Evolutionary conservation across 2,888 invertebrate genomes (phyloP), one percentile per base, ranked within the genome.

Genomic region (Macroteleia sp.): DNA sequence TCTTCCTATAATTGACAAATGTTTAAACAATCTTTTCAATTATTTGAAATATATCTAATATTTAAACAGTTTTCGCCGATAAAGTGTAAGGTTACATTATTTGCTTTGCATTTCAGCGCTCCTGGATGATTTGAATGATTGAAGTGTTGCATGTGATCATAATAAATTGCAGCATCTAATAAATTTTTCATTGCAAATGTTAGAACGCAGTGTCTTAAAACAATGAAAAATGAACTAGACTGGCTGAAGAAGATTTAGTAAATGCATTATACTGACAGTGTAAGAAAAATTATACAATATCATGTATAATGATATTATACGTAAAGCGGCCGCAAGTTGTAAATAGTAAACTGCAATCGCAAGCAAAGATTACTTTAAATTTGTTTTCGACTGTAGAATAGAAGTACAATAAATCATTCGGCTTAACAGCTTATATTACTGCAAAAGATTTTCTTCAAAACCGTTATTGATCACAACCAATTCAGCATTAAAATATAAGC

Each of bases 21-120:
- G n/a, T n/a, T n/a, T n/a, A n/a, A n/a, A n/a, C n/a, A n/a, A n/a
- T n/a, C n/a, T n/a, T n/a, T n/a, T n/a, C n/a, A n/a, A n/a, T n/a
- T n/a, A n/a, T n/a, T n/a, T n/a, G n/a, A n/a, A n/a, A n/a, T n/a
- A n/a, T n/a, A n/a, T n/a, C n/a, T n/a, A n/a, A n/a, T n/a, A n/a
- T n/a, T n/a, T n/a, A n/a, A n/a, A n/a, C n/a, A n/a, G n/a, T n/a
- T n/a, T n/a, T n/a, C n/a, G n/a, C n/a, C n/a, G n/a, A n/a, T n/a
- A n/a, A n/a, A n/a, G n/a, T n/a, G n/a, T n/a, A n/a, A n/a, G n/a
- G n/a, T n/a, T n/a, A n/a, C n/a, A n/a, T n/a, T n/a, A n/a, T n/a
- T n/a, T n/a, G n/a, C n/a, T 56, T 67, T 67, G 48, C 19, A 48
- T 67, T 67, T 67, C 57, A 67, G 56, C 39, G 42, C 64, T 64